phyloP scores from a whole-genome alignment of 2,888 invertebrate genomes.

The Mesorhabditis spiculigera region DNA sequence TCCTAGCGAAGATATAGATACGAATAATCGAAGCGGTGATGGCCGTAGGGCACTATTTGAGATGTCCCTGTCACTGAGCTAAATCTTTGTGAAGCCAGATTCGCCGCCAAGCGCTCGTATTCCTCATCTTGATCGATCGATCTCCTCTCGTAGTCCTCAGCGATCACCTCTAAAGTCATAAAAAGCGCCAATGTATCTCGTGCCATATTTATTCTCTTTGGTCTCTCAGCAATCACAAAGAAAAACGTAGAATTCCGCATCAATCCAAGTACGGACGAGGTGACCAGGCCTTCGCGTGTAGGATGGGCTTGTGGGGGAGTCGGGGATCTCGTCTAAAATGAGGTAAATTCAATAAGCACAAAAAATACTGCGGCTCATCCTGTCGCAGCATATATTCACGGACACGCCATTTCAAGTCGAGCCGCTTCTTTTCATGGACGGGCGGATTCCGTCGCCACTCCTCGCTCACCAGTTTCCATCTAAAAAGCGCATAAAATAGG shows the following conservation, averaged over 20 bases:
- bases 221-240: neutral
- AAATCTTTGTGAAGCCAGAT: too few species aligned
- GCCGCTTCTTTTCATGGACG: constrained; percentile 46
- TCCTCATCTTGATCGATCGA: too few species aligned
- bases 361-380: constrained; percentile 26
- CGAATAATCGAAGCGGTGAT: too few species aligned
- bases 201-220: too few species aligned
- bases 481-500: neutral
- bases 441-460: constrained; percentile 49
- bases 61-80: too few species aligned
- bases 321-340: neutral
- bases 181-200: too few species aligned
- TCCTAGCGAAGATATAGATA: too few species aligned
- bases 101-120: too few species aligned
- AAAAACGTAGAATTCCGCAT: neutral
- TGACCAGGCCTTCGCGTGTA: constrained; percentile 31
- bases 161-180: too few species aligned
- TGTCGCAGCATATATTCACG: constrained; percentile 44
- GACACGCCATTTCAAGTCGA: constrained; percentile 52
- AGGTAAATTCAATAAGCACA: neutral
- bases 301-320: neutral
- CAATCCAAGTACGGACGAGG: constrained; percentile 31
- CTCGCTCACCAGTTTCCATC: constrained; percentile 16
- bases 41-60: too few species aligned
- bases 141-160: too few species aligned